A percentile compares a stretch with the other conserved stretches of the same genome.
Conservation (phyloP, 2,113 vertebrate species). For the Dromaius novaehollandiae region DNA sequence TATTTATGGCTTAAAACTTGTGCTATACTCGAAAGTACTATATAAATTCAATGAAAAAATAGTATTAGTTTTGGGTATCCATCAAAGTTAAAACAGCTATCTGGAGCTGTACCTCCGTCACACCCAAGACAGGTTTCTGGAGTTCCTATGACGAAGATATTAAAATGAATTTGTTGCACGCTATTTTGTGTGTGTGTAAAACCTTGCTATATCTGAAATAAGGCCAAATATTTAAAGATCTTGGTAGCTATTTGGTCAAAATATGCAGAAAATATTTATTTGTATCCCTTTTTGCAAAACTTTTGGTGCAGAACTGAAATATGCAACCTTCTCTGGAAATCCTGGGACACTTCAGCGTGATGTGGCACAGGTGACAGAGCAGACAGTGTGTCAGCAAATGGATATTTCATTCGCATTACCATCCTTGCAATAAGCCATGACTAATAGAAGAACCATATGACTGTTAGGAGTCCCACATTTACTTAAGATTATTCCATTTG, state of each 20-base stretch:
- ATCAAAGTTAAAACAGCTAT: neutral
- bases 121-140: neutral
- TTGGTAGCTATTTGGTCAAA: neutral
- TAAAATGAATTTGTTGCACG: neutral
- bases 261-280: neutral
- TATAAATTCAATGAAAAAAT: neutral
- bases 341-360: neutral
- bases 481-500: neutral
- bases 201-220: neutral
- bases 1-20: neutral
- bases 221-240: neutral
- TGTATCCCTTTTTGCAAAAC: conserved; percentile 1
- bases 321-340: neutral
- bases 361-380: neutral
- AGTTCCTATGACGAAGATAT: neutral
- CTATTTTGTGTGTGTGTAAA: neutral
- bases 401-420: conserved; percentile 3
- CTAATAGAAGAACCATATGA: neutral
- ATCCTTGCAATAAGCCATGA: neutral
- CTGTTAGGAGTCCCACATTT: neutral
- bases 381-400: neutral
- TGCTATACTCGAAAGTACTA: neutral
- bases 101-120: neutral
- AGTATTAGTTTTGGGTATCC: neutral
- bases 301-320: neutral